Conservation (phyloP, 2,888 invertebrate genomes). For the Asteroscopus sphinx region DNA sequence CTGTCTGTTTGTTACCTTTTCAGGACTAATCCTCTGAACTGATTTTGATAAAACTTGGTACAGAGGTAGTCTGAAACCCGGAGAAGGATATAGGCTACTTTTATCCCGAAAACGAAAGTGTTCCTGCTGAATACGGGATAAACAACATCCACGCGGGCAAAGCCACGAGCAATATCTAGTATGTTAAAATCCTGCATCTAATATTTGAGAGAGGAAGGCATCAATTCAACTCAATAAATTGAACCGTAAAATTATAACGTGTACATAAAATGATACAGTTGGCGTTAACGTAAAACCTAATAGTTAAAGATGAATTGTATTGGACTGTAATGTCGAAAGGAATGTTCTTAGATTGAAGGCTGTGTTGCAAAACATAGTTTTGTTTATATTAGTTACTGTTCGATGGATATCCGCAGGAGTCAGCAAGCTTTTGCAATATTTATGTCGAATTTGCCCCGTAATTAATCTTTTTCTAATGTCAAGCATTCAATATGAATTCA, state of each 20-base stretch:
- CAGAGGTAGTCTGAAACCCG: too few species aligned
- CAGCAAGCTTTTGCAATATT: conserved; percentile 34
- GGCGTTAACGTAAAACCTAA: conserved; percentile 7
- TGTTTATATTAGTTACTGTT: conserved; percentile 21
- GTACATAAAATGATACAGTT: neutral
- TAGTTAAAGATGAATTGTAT: conserved; percentile 38
- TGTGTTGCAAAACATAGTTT: conserved; percentile 41
- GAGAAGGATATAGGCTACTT: too few species aligned
- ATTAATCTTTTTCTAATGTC: neutral
- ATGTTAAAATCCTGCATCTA: neutral
- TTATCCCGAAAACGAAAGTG: too few species aligned
- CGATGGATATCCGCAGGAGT: conserved; percentile 26
- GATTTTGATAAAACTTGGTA: too few species aligned
- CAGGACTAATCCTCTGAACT: too few species aligned
- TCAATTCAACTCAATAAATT: conserved; percentile 8
- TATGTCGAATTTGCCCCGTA: neutral
- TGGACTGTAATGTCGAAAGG: conserved; percentile 54
- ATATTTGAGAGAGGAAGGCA: neutral
- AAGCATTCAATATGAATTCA: too few species aligned
- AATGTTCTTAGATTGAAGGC: conserved; percentile 51
- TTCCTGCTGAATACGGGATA: too few species aligned
- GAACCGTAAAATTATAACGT: conserved; percentile 11
- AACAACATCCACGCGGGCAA: too few species aligned
- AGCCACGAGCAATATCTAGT: too few species aligned
- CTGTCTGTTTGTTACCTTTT: too few species aligned